phyloP scores from a whole-genome alignment of 2,888 invertebrate genomes.

The Melangyna quadrimaculata region DNA sequence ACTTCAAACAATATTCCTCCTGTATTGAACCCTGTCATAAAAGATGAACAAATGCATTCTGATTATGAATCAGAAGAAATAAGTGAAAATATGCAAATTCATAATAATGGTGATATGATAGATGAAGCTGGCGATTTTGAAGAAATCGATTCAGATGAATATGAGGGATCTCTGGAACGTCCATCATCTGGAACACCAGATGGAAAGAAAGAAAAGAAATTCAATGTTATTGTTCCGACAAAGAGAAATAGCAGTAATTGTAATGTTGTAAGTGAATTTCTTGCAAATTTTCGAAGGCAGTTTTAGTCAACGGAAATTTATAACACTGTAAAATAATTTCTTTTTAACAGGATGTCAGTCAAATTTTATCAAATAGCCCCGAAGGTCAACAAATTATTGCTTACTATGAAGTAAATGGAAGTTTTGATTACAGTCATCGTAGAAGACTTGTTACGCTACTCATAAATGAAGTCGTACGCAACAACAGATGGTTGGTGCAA shows the following conservation, averaged over 20 bases:
- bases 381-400: conserved; percentile 61
- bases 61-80: conserved; percentile 38
- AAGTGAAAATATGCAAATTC: conserved; percentile 10
- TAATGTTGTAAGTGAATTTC: conserved; percentile 38
- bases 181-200: conserved; percentile 9
- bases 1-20: conserved; percentile 9
- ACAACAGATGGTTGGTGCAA: conserved; percentile 57
- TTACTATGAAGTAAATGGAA: conserved; percentile 58
- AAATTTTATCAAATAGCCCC: conserved; percentile 41
- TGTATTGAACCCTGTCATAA: conserved; percentile 19
- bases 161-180: not conserved
- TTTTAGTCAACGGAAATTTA: too few species aligned
- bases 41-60: conserved; percentile 40
- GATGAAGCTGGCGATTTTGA: not conserved
- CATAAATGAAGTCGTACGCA: conserved; percentile 57
- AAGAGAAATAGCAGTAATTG: conserved; percentile 9
- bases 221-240: not conserved
- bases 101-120: not conserved
- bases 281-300: too few species aligned
- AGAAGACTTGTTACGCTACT: conserved; percentile 51
- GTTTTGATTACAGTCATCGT: conserved; percentile 59
- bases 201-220: conserved; percentile 1
- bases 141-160: conserved; percentile 20
- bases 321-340: too few species aligned
- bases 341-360: conserved; percentile 34